Percentiles rank a stretch among this genome's conserved stretches.
phyloP scores from a whole-genome alignment of 2,888 invertebrate genomes.

The Aleiodes alternator region DNA sequence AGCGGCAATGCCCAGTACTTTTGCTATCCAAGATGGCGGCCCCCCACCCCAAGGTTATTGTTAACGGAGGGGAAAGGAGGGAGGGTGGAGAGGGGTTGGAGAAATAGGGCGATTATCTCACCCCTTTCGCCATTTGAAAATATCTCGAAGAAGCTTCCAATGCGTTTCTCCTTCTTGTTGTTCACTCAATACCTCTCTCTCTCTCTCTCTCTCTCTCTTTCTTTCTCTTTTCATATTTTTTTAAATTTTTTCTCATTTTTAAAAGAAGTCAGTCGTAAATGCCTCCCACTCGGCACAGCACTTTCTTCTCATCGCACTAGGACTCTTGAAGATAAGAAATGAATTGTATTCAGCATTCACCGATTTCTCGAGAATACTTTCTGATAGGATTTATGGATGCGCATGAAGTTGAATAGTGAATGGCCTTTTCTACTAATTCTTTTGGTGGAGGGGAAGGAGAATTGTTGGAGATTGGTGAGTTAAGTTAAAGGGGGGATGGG shows the following conservation, averaged over 20 bases:
- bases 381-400: slow-evolving; percentile 49
- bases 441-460: slow-evolving; percentile 39
- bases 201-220: slow-evolving; percentile 9
- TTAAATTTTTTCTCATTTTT: not conserved
- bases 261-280: not conserved
- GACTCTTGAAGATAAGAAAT: slow-evolving; percentile 51
- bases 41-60: slow-evolving; percentile 16
- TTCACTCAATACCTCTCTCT: slow-evolving; percentile 25
- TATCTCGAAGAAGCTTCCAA: slow-evolving; percentile 47
- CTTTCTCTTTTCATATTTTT: not conserved
- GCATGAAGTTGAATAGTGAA: slow-evolving; percentile 40
- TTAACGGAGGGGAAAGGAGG: slow-evolving; percentile 34
- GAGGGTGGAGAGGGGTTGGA: slow-evolving; percentile 36
- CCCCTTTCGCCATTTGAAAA: slow-evolving; percentile 46
- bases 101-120: slow-evolving; percentile 63
- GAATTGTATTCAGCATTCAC: slow-evolving; percentile 56
- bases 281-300: slow-evolving; percentile 9
- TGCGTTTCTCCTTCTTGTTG: slow-evolving; percentile 47
- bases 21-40: slow-evolving; percentile 49
- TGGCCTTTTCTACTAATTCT: slow-evolving; percentile 10
- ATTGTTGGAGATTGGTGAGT: slow-evolving; percentile 34
- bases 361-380: slow-evolving; percentile 45
- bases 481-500: not conserved
- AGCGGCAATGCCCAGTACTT: slow-evolving; percentile 48
- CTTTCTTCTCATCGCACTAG: slow-evolving; percentile 24